A percentile compares a stretch with the other conserved stretches of the same genome.
Evolutionary conservation across 1,140 invertebrate species (phyloP).

Genomic region (Carposina sasakii): DNA sequence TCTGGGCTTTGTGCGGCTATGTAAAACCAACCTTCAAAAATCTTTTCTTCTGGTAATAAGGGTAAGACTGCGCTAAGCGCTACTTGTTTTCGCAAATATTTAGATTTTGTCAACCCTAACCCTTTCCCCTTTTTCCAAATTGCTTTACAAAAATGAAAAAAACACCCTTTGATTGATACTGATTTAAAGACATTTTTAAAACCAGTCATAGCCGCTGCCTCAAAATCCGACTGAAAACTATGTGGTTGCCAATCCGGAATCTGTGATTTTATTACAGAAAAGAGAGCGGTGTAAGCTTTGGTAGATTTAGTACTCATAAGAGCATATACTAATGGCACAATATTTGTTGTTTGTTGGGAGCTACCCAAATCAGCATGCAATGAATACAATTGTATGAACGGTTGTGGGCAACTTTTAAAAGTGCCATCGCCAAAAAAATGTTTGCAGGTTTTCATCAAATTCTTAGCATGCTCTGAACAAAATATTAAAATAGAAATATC

Average conservation of each 20-base stretch:
- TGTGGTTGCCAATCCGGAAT: slow-evolving; percentile 1
- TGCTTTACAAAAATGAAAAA: no score
- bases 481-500: slow-evolving; percentile 1
- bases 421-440: slow-evolving; percentile 3
- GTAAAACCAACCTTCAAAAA: no score
- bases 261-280: not conserved
- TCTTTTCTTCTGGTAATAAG: no score
- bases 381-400: not conserved
- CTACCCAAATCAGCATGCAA: not conserved
- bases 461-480: not conserved
- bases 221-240: slow-evolving; percentile 1
- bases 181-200: not conserved
- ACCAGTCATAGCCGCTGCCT: slow-evolving; percentile 1
- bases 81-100: no score
- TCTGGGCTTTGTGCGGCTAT: no score
- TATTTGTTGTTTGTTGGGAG: not conserved
- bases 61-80: no score
- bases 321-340: slow-evolving; percentile 1
- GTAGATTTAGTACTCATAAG: not conserved
- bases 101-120: no score
- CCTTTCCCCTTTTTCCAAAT: no score
- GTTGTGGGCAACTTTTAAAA: not conserved
- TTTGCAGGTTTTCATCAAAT: not conserved
- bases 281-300: not conserved
- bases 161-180: no score